Conservation (phyloP, 1,140 invertebrate genomes). For the Pseudomyrmex cubaensis region DNA sequence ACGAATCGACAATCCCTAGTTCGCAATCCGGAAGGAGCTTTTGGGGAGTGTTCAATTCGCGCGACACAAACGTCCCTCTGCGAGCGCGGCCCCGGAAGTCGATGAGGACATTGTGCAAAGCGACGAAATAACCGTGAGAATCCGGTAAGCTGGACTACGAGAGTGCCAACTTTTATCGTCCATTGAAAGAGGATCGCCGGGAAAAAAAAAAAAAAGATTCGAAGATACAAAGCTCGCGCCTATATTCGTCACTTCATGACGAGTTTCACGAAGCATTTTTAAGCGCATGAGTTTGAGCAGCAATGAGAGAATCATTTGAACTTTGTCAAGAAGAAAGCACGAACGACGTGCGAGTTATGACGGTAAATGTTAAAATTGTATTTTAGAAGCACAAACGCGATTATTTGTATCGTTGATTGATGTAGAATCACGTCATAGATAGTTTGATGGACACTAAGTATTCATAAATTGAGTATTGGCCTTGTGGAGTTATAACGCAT, state of each 20-base stretch:
- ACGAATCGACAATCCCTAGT: not conserved
- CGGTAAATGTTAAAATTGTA: not conserved
- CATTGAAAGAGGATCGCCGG: not conserved
- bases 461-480: too few relatives aligned
- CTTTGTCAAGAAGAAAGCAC: not conserved
- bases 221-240: not conserved
- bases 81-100: slow-evolving; percentile 12
- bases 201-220: not conserved
- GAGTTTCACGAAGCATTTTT: too few relatives aligned
- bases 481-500: too few relatives aligned
- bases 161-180: slow-evolving; percentile 28
- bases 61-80: slow-evolving; percentile 8
- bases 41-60: slow-evolving; percentile 40
- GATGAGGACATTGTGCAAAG: slow-evolving; percentile 2
- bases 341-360: not conserved
- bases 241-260: not conserved
- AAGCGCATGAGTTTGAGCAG: not conserved
- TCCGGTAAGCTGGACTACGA: slow-evolving; percentile 11
- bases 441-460: too few relatives aligned
- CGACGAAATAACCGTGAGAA: not conserved
- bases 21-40: not conserved
- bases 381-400: not conserved
- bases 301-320: not conserved
- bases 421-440: too few relatives aligned
- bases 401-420: not conserved